Percentiles rank a stretch among this genome's conserved stretches.
phyloP scores from a whole-genome alignment of 2,113 vertebrate genomes.

The cattle (Bos taurus) region ARS-UCD2.0 NC_037346.1:31154001-31154500 shows the following conservation, averaged over 20 bases:
- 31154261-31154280: not conserved
- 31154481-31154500: not conserved
- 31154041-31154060: conserved; percentile 8
- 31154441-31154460: not conserved
- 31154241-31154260: not conserved
- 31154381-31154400: not conserved
- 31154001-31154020: conserved; percentile 40
- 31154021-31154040: conserved; percentile 4
- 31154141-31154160: not conserved
- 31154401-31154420: not conserved
- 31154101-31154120: not conserved
- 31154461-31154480: not conserved
- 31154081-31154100: conserved; percentile 2
- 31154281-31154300: not conserved
- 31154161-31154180: not conserved
- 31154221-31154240: not conserved
- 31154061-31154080: not conserved
- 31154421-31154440: conserved; percentile 16
- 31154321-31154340: not conserved
- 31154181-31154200: not conserved
- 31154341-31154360: conserved; percentile 1
- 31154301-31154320: not conserved
- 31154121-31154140: not conserved
- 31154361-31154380: not conserved
- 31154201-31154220: not conserved